phyloP scores from a whole-genome alignment of 2,888 invertebrate species.

The Dichetophora obliterata region DNA sequence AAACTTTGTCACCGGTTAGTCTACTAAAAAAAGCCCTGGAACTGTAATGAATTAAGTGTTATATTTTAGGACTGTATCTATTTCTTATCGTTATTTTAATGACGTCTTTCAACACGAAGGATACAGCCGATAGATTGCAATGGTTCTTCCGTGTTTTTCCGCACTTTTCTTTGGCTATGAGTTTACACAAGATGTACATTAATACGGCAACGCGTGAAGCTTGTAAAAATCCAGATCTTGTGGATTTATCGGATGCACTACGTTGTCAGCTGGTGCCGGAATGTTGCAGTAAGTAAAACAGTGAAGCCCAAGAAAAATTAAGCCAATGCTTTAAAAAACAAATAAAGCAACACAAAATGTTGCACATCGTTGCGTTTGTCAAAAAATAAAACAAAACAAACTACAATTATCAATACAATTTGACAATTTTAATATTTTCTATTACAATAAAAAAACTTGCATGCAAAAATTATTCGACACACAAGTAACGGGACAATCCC shows the following conservation, averaged over 20 bases:
- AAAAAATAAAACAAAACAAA: too few relatives aligned
- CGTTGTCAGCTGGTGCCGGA: constrained; percentile 58
- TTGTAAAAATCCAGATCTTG: constrained; percentile 53
- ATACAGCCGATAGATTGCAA: constrained; percentile 75
- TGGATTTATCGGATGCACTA: constrained; percentile 51
- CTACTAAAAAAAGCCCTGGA: background rate
- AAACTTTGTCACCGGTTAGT: constrained; percentile 80
- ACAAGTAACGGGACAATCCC: too few relatives aligned
- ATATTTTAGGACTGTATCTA: constrained; percentile 76
- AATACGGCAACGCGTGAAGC: constrained; percentile 56
- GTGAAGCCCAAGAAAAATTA: too few relatives aligned
- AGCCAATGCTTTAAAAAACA: too few relatives aligned
- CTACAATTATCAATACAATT: too few relatives aligned
- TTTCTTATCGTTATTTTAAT: constrained; percentile 77
- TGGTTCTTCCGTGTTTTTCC: constrained; percentile 80
- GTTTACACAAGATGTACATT: constrained; percentile 67
- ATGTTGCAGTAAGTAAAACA: constrained; percentile 64
- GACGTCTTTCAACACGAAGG: constrained; percentile 73
- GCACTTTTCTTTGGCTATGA: constrained; percentile 75
- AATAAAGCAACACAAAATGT: too few relatives aligned
- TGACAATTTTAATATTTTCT: too few relatives aligned
- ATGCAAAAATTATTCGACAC: too few relatives aligned
- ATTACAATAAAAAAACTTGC: too few relatives aligned
- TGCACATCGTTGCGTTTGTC: too few relatives aligned
- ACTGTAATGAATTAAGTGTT: background rate